phyloP scores from a whole-genome alignment of 2,113 vertebrate genomes.

The Albula goreensis region DNA sequence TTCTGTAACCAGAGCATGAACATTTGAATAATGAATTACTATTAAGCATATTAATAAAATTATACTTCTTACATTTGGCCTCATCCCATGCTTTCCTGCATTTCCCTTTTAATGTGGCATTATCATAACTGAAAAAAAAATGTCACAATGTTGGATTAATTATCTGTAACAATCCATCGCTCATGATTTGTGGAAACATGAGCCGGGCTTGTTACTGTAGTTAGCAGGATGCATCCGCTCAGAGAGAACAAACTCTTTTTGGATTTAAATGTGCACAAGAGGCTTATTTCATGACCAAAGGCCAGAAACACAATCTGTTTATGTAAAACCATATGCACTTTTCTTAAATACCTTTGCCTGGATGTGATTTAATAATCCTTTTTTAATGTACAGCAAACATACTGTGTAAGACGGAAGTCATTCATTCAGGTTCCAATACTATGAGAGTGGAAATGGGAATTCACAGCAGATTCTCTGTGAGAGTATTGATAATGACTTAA shows the following conservation, averaged over 20 bases:
- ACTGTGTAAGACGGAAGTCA: background rate
- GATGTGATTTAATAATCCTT: background rate
- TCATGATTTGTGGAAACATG: background rate
- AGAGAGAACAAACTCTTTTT: background rate
- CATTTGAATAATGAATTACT: slow-evolving; percentile 8
- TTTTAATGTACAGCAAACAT: background rate
- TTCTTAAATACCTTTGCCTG: background rate
- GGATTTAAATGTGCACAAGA: background rate
- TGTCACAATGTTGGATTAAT: background rate
- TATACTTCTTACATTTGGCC: background rate
- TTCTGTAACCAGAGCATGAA: slow-evolving; percentile 4
- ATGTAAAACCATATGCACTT: background rate
- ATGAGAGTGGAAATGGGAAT: background rate
- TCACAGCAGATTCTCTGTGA: background rate
- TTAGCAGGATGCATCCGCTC: background rate
- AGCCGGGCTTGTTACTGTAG: background rate
- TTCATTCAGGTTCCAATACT: background rate
- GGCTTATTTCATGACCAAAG: background rate
- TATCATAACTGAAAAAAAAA: background rate
- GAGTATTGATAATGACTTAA: background rate
- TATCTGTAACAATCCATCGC: background rate
- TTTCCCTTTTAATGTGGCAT: background rate
- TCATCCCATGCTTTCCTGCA: background rate
- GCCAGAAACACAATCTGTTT: background rate
- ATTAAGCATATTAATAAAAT: slow-evolving; percentile 16